Evolutionary conservation across 2,888 invertebrate species (phyloP).

Genomic region (Conomelus anceps): DNA sequence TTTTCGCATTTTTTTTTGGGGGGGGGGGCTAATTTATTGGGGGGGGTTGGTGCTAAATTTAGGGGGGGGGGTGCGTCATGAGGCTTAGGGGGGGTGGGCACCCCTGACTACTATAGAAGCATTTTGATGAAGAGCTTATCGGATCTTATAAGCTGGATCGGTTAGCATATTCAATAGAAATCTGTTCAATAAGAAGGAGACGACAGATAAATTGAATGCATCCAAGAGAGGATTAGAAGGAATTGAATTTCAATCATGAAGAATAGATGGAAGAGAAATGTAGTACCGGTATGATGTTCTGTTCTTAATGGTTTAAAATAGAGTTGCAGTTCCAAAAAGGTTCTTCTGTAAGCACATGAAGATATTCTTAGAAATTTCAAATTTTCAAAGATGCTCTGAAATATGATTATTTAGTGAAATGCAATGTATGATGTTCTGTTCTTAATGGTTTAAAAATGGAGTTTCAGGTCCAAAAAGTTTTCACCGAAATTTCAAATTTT

Average conservation of each 20-base stretch:
- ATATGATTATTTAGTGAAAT: no score
- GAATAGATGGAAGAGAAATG: neutral
- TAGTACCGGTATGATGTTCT: neutral
- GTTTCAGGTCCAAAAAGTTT: no score
- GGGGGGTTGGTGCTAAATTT: no score
- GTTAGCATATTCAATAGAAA: neutral
- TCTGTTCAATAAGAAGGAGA: neutral
- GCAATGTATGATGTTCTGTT: no score
- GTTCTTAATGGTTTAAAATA: neutral
- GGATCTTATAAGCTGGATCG: neutral
- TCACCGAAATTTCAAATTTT: no score
- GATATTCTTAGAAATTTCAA: neutral
- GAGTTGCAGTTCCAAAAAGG: neutral
- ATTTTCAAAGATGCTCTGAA: no score
- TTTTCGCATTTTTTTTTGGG: no score
- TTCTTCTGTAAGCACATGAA: neutral
- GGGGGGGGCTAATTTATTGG: no score
- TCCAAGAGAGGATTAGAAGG: neutral
- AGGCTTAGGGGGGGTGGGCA: no score
- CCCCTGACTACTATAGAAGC: neutral
- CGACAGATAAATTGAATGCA: neutral
- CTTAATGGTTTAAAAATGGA: no score
- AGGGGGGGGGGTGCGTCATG: no score
- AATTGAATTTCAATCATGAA: neutral
- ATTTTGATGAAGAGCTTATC: no score